Conservation (phyloP, 2,113 vertebrate genomes). For the Neodon shergylaensis region DNA sequence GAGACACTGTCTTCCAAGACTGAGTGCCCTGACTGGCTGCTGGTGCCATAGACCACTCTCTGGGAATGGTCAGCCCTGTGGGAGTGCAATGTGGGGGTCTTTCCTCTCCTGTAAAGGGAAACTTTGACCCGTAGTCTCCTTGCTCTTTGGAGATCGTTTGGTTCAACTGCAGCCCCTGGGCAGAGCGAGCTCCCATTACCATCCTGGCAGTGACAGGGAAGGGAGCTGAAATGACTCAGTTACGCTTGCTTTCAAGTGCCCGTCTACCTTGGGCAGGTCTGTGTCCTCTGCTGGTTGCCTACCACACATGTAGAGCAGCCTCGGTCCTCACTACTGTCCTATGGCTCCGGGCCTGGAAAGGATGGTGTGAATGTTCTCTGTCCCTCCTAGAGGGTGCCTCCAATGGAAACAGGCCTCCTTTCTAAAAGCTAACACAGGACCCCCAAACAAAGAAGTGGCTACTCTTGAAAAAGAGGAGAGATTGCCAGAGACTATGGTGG, state of each 20-base stretch:
- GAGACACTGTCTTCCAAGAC: slow-evolving; percentile 73
- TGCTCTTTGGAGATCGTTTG: background rate
- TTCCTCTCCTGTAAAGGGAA: background rate
- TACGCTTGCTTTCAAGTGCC: background rate
- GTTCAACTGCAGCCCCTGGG: background rate
- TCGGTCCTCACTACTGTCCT: background rate
- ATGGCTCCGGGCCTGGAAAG: background rate
- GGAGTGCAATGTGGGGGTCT: slow-evolving; percentile 61
- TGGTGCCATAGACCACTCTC: background rate
- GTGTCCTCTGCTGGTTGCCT: background rate
- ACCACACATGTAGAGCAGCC: too few relatives aligned
- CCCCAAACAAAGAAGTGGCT: background rate
- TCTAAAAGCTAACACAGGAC: background rate
- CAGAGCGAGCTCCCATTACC: background rate
- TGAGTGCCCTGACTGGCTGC: slow-evolving; percentile 35
- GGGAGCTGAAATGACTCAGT: background rate
- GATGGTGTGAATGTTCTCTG: background rate
- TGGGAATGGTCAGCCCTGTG: background rate
- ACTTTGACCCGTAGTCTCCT: background rate
- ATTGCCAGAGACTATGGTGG: background rate
- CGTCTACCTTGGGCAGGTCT: background rate
- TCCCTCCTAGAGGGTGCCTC: background rate
- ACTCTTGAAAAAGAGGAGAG: background rate
- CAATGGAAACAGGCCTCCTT: background rate
- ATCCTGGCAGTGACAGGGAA: background rate